phyloP scores from a whole-genome alignment of 2,113 vertebrate species.

The Otis tarda region DNA sequence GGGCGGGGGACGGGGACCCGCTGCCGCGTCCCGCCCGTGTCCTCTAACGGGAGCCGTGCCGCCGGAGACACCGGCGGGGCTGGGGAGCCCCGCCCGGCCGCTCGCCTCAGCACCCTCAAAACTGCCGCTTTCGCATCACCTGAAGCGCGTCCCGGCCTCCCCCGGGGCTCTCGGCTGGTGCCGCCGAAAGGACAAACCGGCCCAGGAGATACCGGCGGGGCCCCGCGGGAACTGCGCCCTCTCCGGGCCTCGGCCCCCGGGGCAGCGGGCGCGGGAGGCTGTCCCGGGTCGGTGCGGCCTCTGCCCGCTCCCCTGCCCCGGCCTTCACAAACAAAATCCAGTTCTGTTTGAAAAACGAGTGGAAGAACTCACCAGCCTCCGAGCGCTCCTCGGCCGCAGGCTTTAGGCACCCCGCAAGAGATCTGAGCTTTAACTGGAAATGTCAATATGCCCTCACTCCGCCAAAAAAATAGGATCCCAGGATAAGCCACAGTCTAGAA shows the following conservation, averaged over 20 bases:
- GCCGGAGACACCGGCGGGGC: not conserved
- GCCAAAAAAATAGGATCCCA: not conserved
- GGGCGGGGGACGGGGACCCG: not conserved
- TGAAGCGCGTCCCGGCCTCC: not conserved
- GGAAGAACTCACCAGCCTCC: not conserved
- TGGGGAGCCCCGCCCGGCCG: not conserved
- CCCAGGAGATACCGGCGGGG: not conserved
- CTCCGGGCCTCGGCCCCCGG: not conserved
- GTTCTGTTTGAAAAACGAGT: accelerated
- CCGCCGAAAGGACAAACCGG: not conserved
- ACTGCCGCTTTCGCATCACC: not conserved
- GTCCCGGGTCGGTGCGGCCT: not conserved
- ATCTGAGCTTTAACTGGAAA: not conserved
- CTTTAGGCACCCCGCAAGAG: not conserved
- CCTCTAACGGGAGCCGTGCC: not conserved
- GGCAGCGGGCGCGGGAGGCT: not conserved
- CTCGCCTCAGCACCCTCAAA: not conserved
- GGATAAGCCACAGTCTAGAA: not conserved
- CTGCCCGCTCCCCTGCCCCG: not conserved
- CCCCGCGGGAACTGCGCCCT: not conserved
- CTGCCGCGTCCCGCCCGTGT: not conserved
- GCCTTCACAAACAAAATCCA: accelerated
- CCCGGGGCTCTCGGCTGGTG: not conserved
- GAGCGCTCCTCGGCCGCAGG: not conserved
- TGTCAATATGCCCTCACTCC: not conserved